These are phyloP conservation scores for Hyphantria cunea DNA, from an alignment of 1,140 invertebrate species.

Conservation along the genomic window DNA sequence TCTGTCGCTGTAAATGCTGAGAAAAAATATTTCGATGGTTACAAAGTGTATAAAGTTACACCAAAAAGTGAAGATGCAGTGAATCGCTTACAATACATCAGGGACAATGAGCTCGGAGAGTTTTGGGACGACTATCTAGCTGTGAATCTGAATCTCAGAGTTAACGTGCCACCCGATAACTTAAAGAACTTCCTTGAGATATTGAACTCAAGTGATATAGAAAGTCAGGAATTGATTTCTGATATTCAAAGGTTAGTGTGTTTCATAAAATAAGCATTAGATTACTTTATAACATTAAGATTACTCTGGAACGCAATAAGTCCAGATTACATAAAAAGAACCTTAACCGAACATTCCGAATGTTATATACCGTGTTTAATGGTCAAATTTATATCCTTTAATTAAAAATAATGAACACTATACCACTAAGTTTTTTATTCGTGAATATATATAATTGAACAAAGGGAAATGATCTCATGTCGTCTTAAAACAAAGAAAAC, in stretches of 20 bases:
- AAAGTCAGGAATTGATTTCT: constrained; percentile 43
- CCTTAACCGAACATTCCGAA: too few relatives aligned
- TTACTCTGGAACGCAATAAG: too few relatives aligned
- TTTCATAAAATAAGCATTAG: background rate
- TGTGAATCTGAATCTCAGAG: constrained; percentile 43
- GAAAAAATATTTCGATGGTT: constrained; percentile 71
- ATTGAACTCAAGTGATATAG: constrained; percentile 33
- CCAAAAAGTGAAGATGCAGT: constrained; percentile 64
- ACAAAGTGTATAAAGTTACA: constrained; percentile 77
- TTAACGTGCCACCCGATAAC: constrained; percentile 55
- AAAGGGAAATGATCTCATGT: too few relatives aligned
- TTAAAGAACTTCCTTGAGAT: constrained; percentile 36
- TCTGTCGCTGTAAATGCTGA: constrained; percentile 20
- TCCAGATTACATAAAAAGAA: too few relatives aligned
- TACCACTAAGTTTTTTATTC: too few relatives aligned
- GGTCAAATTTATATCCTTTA: too few relatives aligned
- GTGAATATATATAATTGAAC: too few relatives aligned
- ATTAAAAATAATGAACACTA: too few relatives aligned
- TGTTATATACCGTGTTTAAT: too few relatives aligned
- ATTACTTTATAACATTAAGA: too few relatives aligned
- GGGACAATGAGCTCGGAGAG: constrained; percentile 46
- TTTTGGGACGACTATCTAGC: constrained; percentile 62
- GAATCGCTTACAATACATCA: constrained; percentile 39
- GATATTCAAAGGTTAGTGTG: constrained; percentile 58
- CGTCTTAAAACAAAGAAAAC: too few relatives aligned